Percentiles rank a stretch among this genome's conserved stretches.
These are phyloP conservation scores for Tichodroma muraria DNA, from an alignment of 2,113 vertebrate genomes.

Conservation along the genomic window DNA sequence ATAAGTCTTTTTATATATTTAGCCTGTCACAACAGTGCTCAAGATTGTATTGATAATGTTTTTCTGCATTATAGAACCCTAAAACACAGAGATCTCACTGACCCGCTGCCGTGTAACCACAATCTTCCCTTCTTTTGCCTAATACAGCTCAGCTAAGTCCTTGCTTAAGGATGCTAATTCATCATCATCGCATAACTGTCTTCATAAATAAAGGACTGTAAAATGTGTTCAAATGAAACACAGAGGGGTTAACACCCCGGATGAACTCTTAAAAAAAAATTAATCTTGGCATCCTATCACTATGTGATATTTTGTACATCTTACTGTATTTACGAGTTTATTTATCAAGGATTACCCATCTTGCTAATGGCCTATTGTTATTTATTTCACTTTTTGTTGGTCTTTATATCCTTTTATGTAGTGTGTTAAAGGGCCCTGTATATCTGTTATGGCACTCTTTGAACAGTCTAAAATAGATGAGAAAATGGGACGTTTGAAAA, in stretches of 20 bases:
- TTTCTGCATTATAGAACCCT: conserved; percentile 77
- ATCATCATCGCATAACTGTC: conserved; percentile 71
- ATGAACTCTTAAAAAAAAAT: conserved; percentile 75
- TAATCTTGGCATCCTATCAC: conserved; percentile 91
- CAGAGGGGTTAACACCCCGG: conserved; percentile 65
- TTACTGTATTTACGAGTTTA: conserved; percentile 92
- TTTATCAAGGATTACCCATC: conserved; percentile 87
- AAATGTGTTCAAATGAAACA: conserved; percentile 74
- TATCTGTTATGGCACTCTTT: conserved; percentile 78
- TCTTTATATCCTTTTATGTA: conserved; percentile 84
- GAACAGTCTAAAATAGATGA: conserved; percentile 76
- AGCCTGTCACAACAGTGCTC: conserved; percentile 85
- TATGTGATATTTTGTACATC: conserved; percentile 97
- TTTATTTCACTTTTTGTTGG: conserved; percentile 88
- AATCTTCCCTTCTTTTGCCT: conserved; percentile 76
- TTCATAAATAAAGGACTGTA: conserved; percentile 78
- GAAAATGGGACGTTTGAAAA: conserved; percentile 70
- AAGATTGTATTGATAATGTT: conserved; percentile 79
- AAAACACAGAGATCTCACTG: conserved; percentile 76
- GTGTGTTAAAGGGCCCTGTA: conserved; percentile 76
- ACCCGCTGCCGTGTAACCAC: conserved; percentile 71
- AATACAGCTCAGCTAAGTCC: conserved; percentile 78
- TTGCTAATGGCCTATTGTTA: conserved; percentile 86
- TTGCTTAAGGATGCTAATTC: conserved; percentile 76
- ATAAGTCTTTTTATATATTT: conserved; percentile 95